A percentile compares a stretch with the other conserved stretches of the same genome.
Conservation (phyloP, 2,888 invertebrate species). For the Sabellastarte sp. region DNA sequence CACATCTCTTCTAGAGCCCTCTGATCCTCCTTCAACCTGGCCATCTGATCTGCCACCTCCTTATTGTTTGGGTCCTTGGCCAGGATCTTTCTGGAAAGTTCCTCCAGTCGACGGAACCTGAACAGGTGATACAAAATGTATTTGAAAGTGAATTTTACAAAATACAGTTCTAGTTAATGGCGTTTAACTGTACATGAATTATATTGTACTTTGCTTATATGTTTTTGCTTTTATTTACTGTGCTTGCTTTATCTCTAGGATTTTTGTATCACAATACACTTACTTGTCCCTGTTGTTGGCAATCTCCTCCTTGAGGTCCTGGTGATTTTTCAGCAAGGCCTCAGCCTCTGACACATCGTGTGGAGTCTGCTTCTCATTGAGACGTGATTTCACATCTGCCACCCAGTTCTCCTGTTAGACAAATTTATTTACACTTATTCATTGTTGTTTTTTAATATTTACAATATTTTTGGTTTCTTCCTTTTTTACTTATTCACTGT, state of each 20-base stretch:
- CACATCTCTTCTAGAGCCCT: constrained; percentile 75
- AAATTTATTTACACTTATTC: too few relatives aligned
- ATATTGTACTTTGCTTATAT: not conserved
- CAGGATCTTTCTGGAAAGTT: constrained; percentile 66
- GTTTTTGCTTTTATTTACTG: not conserved
- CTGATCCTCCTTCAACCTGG: constrained; percentile 73
- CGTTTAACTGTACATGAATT: too few relatives aligned
- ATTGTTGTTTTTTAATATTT: too few relatives aligned
- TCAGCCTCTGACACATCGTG: constrained; percentile 83
- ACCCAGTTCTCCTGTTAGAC: constrained; percentile 24
- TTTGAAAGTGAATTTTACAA: too few relatives aligned
- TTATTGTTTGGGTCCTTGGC: constrained; percentile 70
- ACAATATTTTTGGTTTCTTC: too few relatives aligned
- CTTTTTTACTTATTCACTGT: too few relatives aligned
- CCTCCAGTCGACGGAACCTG: constrained; percentile 49
- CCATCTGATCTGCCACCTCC: constrained; percentile 75
- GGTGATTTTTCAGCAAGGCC: constrained; percentile 82
- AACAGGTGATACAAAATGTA: too few relatives aligned
- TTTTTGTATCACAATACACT: too few relatives aligned
- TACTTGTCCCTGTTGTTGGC: constrained; percentile 85
- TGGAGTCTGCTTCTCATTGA: constrained; percentile 53
- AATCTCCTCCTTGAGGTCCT: constrained; percentile 87
- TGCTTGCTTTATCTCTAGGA: too few relatives aligned
- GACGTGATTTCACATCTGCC: constrained; percentile 37
- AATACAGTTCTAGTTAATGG: too few relatives aligned